Base-by-base conservation (phyloP, 1,140 invertebrate species). In the Bombus pascuorum region DNA sequence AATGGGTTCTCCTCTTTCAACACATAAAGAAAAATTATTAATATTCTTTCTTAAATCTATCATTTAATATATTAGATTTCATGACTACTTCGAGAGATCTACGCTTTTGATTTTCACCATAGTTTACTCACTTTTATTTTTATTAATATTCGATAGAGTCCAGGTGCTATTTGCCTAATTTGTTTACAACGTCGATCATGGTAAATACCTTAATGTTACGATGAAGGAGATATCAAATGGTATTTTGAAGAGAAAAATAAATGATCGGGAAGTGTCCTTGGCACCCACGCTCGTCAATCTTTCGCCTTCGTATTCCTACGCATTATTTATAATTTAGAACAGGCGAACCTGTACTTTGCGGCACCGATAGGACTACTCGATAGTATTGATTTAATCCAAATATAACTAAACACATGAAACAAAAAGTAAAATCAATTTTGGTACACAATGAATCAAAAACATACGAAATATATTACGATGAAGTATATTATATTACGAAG, bases 281-380 rank as follows among this genome's bases (percentile, higher is more conserved):
- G 13, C 25, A 76, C 2, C n/a, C 12, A 6, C 32, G 22, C 53
- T 76, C 53, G 18, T 76, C 53, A 59, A 59, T 59, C 74, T 59
- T 22, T 37, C 10, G 15, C 53, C 18, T 76, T 76, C 34, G 4
- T 12, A 25, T 59, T 39, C 10, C 22, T 39, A 59, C 32, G 73
- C 53, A 59, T 42, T 32, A 59, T 44, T 74, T 74, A 74, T 74
- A 34, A 74, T 25, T 53, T 34, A 47, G 25, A 74, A 74, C 47
- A n/a, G 32, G 73, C 34, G 32, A 74, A 12, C 5, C 44, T 28
- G 10, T 39, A 28, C 28, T 39, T 71, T 39, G 12, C 22, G 9
- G 1, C 22, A 12, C 32, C 15, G 22, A 34, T 68, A 68, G 6
- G 1, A 68, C 25, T 39, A 39, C 10, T 71, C 68, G 25, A 71